A percentile compares a stretch with the other conserved stretches of the same genome.
Conservation (phyloP, 2,888 invertebrate genomes). For the Acrocera orbiculus region DNA sequence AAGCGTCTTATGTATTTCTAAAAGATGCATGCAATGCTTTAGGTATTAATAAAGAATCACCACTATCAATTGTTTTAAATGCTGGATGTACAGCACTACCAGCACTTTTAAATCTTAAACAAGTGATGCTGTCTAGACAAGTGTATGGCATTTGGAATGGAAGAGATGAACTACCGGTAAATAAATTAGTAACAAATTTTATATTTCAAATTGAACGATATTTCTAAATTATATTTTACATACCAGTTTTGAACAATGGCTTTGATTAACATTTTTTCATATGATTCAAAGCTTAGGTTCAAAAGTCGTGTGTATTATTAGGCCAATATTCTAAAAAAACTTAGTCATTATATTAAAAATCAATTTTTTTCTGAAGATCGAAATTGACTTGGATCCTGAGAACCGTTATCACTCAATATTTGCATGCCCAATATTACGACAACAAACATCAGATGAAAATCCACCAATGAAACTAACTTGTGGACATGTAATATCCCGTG, state of each 20-base stretch:
- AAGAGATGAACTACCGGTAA: slow-evolving; percentile 87
- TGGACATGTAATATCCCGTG: slow-evolving; percentile 95
- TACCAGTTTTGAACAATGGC: too few relatives aligned
- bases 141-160: slow-evolving; percentile 90
- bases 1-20: slow-evolving; percentile 73
- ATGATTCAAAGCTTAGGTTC: too few relatives aligned
- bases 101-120: slow-evolving; percentile 82
- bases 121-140: slow-evolving; percentile 75
- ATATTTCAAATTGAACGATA: slow-evolving; percentile 3
- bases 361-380: slow-evolving; percentile 47
- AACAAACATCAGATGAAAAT: slow-evolving; percentile 88
- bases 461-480: slow-evolving; percentile 95
- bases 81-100: slow-evolving; percentile 90
- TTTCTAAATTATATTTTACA: slow-evolving; percentile 3
- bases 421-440: slow-evolving; percentile 94
- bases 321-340: too few relatives aligned
- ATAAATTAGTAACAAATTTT: slow-evolving; percentile 34
- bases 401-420: slow-evolving; percentile 94
- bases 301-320: too few relatives aligned
- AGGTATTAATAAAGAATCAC: slow-evolving; percentile 76
- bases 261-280: too few relatives aligned
- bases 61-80: slow-evolving; percentile 78
- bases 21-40: slow-evolving; percentile 82
- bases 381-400: slow-evolving; percentile 81
- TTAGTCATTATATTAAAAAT: too few relatives aligned